Base-by-base conservation (phyloP, 2,797 vertebrate species). In the Erpetoichthys calabaricus region DNA sequence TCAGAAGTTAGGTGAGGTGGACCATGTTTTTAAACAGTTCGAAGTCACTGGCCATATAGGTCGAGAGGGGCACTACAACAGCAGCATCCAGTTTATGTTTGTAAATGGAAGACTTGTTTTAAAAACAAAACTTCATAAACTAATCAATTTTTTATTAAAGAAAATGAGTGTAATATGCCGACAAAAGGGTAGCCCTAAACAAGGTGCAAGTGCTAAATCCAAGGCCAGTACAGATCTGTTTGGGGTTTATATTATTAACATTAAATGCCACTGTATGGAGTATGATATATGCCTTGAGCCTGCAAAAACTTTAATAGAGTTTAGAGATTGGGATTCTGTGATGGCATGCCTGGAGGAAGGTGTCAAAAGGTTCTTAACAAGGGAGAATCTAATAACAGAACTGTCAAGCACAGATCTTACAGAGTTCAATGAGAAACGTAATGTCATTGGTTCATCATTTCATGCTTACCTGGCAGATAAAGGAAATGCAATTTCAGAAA, bases 231-330 rank as follows among this genome's bases (percentile, higher is more conserved):
- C 85, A 53, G 91, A 98, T 49, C 73, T 89, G 49, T 68, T 91
- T 0, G 91, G 84, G 2, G 73, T 96, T 25, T 99, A 94, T 67
- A 59, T 98, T 57, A 72, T 99, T 58, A 90, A 97, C 7, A 81
- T 99, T 47, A 86, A 84, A 57, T 97, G 96, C 63, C 72, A 71
- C 0, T 86, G 82, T 68, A 82, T 81, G 5, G 91, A 95, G 51
- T 99, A 98, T 62, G 96, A 99, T 62, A 75, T 98, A 56, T 92
- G 89, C 69, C 74, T 97, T 45, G 94, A 98, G 64, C 94, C 96
- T 60, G 78, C 88, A 59, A 98, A 98, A 80, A 93, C 90, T 55
- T 73, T 98, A 8, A 90, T 99, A 54, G 95, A 99, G 71, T 98
- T 99, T 73, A 90, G 82, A 73, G 88, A 91, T 65, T 98, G 96